phyloP scores from a whole-genome alignment of 2,113 vertebrate species.

The Pygoscelis adeliae region DNA sequence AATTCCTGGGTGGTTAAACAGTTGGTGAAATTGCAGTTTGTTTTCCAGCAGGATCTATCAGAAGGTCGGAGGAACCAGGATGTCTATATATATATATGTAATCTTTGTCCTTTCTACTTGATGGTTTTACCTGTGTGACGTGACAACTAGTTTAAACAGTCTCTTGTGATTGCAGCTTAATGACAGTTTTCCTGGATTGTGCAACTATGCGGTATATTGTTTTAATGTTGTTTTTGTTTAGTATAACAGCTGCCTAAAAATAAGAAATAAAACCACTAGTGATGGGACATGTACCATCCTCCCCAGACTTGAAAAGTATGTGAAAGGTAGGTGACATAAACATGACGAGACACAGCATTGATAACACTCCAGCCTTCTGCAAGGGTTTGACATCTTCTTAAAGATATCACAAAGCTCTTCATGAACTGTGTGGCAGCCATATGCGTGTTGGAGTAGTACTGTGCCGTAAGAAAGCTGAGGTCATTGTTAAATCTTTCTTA shows the following conservation, averaged over 20 bases:
- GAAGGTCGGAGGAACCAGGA: neutral
- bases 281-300: neutral
- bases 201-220: neutral
- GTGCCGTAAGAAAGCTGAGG: neutral
- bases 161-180: neutral
- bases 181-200: neutral
- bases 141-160: neutral
- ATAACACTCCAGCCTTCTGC: neutral
- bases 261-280: neutral
- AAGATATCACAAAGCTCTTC: neutral
- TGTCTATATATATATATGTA: neutral
- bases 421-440: neutral
- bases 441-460: neutral
- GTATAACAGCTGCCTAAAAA: neutral
- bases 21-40: neutral
- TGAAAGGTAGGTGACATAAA: neutral
- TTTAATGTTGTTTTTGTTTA: neutral
- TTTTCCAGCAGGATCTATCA: neutral
- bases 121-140: neutral
- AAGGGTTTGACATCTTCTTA: neutral
- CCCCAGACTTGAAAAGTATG: neutral
- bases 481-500: neutral
- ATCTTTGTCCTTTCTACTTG: neutral
- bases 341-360: neutral
- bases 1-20: neutral